Percentiles rank a stretch among this genome's conserved stretches.
phyloP scores from a whole-genome alignment of 2,888 invertebrate species.

The Orchesellides sinensis region DNA sequence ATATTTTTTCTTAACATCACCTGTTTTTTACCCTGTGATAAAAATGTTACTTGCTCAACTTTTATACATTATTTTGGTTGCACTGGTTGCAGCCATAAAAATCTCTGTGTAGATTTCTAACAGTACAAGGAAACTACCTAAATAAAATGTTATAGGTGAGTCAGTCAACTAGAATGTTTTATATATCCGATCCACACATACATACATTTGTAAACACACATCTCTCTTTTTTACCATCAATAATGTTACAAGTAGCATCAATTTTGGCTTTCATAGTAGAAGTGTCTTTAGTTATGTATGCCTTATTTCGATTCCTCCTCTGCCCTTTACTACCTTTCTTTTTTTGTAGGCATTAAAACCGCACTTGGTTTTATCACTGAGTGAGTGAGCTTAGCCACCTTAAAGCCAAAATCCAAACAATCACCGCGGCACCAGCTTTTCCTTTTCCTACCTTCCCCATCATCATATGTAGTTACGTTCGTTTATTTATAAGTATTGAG shows the following conservation, averaged over 20 bases:
- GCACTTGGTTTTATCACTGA: neutral
- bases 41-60: neutral
- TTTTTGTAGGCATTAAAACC: neutral
- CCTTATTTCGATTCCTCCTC: conserved; percentile 16
- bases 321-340: neutral
- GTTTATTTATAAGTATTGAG: no score
- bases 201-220: no score
- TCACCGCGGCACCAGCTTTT: neutral
- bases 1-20: conserved; percentile 19
- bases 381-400: neutral
- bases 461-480: no score
- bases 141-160: no score
- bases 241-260: no score
- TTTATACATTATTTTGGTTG: neutral
- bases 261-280: conserved; percentile 5
- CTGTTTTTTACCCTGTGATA: neutral
- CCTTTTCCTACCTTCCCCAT: neutral
- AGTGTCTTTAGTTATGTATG: neutral
- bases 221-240: no score
- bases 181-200: no score
- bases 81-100: conserved; percentile 6
- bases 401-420: conserved; percentile 49
- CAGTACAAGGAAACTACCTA: neutral
- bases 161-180: no score
- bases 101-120: neutral